Evolutionary conservation across 2,113 vertebrate genomes (phyloP).

Genomic region (Lophura nycthemera): DNA sequence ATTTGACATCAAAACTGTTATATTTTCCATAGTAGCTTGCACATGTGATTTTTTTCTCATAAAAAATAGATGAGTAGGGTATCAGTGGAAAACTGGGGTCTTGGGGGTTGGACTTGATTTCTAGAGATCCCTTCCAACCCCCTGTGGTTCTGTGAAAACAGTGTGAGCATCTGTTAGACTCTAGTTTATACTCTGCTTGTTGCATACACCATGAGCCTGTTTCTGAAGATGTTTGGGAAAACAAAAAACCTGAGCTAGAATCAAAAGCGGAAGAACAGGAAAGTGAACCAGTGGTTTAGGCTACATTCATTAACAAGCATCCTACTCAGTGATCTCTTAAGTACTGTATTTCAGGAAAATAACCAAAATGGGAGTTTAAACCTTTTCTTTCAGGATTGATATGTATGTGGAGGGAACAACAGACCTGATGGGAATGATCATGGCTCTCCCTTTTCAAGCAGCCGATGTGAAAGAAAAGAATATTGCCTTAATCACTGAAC

Average conservation of each 20-base stretch:
- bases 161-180: neutral
- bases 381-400: conserved; percentile 82
- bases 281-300: neutral
- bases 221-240: neutral
- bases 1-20: neutral
- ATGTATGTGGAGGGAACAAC: conserved; percentile 85
- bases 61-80: neutral
- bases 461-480: conserved; percentile 67
- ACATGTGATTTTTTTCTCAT: neutral
- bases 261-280: neutral
- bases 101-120: too few relatives aligned
- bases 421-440: conserved; percentile 85
- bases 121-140: too few relatives aligned
- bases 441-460: conserved; percentile 67
- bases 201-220: neutral
- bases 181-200: neutral
- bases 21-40: neutral
- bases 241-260: neutral
- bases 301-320: neutral
- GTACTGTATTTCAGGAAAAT: neutral
- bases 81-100: neutral
- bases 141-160: neutral
- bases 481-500: conserved; percentile 71
- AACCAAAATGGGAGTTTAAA: neutral
- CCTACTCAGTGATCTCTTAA: neutral